phyloP scores from a whole-genome alignment of 2,888 invertebrate genomes.

The Oxystoma pomonae region DNA sequence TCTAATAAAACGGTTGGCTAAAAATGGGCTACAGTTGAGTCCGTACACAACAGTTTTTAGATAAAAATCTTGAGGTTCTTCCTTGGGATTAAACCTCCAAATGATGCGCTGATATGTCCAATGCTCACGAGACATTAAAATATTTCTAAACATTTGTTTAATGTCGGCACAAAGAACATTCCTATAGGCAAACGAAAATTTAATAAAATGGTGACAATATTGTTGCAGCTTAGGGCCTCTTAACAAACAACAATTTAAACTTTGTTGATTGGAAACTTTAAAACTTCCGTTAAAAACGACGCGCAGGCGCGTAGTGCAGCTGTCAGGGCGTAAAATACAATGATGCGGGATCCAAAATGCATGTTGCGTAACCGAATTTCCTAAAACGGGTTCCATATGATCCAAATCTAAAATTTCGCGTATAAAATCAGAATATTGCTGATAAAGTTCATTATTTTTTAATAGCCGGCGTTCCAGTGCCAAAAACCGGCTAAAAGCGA shows the following conservation, averaged over 20 bases:
- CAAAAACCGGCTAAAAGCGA: not conserved
- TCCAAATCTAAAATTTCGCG: not conserved
- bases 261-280: not conserved
- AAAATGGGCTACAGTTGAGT: conserved; percentile 9
- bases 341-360: not conserved
- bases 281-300: not conserved
- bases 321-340: not conserved
- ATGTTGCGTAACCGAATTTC: not conserved
- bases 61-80: not conserved
- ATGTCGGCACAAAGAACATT: conserved; percentile 17
- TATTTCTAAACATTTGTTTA: conserved; percentile 16
- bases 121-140: too few species aligned
- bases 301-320: not conserved
- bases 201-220: not conserved
- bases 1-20: conserved; percentile 8
- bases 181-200: not conserved
- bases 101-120: conserved; percentile 14
- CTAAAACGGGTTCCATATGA: not conserved
- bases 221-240: not conserved
- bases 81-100: too few species aligned
- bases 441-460: not conserved
- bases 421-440: conserved; percentile 4
- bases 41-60: conserved; percentile 18
- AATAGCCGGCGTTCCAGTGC: too few species aligned
- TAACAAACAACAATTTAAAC: not conserved